phyloP scores from a whole-genome alignment of 2,888 invertebrate species.

The Cabera pusaria region DNA sequence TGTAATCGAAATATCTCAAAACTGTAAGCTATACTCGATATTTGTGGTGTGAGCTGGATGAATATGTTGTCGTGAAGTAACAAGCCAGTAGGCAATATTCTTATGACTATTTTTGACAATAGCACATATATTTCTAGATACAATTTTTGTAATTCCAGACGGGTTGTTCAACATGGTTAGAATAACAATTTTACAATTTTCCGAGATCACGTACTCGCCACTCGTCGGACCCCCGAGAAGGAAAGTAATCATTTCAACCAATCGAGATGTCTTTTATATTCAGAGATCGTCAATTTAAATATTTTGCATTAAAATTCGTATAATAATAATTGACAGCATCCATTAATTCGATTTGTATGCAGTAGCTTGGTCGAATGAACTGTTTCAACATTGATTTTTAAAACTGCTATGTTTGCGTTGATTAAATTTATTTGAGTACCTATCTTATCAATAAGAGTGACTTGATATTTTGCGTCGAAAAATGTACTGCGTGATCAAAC shows the following conservation, averaged over 20 bases:
- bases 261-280: conserved; percentile 73
- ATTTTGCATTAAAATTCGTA: conserved; percentile 47
- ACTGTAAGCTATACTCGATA: no score
- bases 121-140: conserved; percentile 63
- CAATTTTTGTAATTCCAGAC: conserved; percentile 74
- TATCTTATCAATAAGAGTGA: no score
- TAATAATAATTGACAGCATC: conserved; percentile 38
- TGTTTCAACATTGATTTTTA: conserved; percentile 6
- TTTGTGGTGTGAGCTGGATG: no score
- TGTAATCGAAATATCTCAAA: no score
- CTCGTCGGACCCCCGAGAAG: conserved; percentile 67
- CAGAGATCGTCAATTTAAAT: conserved; percentile 67
- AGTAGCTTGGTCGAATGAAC: conserved; percentile 1
- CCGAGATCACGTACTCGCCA: conserved; percentile 70
- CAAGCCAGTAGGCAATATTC: no score
- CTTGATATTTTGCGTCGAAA: no score
- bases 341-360: conserved; percentile 28
- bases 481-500: no score
- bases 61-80: no score
- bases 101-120: conserved; percentile 59
- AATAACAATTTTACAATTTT: conserved; percentile 80
- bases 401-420: no score
- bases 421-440: no score
- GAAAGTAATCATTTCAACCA: conserved; percentile 75
- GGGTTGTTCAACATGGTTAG: conserved; percentile 69